These are phyloP conservation scores for Augochlora pura DNA, from an alignment of 1,140 invertebrate species.

Conservation along the genomic window DNA sequence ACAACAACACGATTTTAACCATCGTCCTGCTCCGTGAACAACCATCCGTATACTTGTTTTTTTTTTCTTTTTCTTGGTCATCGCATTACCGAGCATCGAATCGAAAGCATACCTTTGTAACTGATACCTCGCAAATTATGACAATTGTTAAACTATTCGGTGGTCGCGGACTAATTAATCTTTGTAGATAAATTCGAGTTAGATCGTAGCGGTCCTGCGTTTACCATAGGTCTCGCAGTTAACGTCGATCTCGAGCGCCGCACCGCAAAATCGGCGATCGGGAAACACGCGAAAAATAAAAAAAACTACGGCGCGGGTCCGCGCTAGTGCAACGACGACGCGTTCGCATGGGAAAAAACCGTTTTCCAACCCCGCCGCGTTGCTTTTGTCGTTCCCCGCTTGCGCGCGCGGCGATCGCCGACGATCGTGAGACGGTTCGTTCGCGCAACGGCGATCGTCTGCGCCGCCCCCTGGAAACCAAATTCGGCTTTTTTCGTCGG, in stretches of 20 bases:
- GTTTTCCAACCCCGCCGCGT: too few relatives aligned
- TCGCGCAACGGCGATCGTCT: too few relatives aligned
- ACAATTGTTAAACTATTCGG: slow-evolving; percentile 56
- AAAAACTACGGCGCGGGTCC: neutral
- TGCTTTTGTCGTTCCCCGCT: too few relatives aligned
- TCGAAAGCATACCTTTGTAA: slow-evolving; percentile 42
- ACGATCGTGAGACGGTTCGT: too few relatives aligned
- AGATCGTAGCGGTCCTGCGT: slow-evolving; percentile 14
- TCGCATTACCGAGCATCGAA: slow-evolving; percentile 20
- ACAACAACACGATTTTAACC: slow-evolving; percentile 32
- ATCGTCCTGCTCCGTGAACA: slow-evolving; percentile 25
- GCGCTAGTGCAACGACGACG: too few relatives aligned
- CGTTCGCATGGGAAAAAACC: too few relatives aligned
- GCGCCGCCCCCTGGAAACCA: too few relatives aligned
- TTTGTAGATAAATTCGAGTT: slow-evolving; percentile 39
- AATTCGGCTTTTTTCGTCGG: neutral
- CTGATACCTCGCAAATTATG: slow-evolving; percentile 66
- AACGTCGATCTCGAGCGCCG: slow-evolving; percentile 21
- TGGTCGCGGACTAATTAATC: slow-evolving; percentile 48
- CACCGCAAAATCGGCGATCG: neutral
- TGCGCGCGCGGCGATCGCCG: too few relatives aligned
- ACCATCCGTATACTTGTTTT: too few relatives aligned
- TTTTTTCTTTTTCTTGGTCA: slow-evolving; percentile 29
- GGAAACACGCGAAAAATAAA: too few relatives aligned
- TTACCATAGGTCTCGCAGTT: slow-evolving; percentile 5